A percentile compares a stretch with the other conserved stretches of the same genome.
These are phyloP conservation scores for Phoenicopterus ruber DNA, from an alignment of 2,113 vertebrate genomes.

Conservation along the genomic window DNA sequence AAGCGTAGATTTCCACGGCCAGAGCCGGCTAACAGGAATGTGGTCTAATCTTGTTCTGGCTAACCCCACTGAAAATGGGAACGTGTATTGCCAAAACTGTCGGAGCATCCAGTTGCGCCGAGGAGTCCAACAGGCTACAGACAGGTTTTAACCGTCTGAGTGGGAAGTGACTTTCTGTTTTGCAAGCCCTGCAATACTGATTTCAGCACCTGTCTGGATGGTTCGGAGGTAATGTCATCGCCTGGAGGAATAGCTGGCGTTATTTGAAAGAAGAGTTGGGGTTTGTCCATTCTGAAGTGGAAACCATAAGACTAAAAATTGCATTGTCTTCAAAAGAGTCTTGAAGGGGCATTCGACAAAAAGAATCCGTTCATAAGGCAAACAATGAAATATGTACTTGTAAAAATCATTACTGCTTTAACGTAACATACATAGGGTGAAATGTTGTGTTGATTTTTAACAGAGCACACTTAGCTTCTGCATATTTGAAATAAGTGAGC, in stretches of 20 bases:
- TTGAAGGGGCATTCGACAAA: not conserved
- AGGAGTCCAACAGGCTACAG: conserved; percentile 8
- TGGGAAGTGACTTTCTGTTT: conserved; percentile 35
- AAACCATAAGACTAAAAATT: not conserved
- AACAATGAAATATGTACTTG: not conserved
- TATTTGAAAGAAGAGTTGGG: not conserved
- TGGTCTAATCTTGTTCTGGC: not conserved
- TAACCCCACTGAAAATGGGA: conserved; percentile 1
- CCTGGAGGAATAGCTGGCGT: not conserved
- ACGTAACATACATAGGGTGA: too few species aligned
- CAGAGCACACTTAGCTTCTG: not conserved
- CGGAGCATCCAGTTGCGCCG: not conserved
- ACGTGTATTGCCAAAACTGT: not conserved
- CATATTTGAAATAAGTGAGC: not conserved
- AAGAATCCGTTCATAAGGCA: not conserved
- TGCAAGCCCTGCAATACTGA: not conserved
- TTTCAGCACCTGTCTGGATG: conserved; percentile 13
- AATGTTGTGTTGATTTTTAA: not conserved
- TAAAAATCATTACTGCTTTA: not conserved
- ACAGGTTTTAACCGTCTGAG: not conserved
- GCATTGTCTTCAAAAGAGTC: not conserved
- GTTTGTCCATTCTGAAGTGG: not conserved
- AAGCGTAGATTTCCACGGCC: not conserved
- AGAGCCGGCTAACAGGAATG: not conserved
- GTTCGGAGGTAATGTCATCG: not conserved